A percentile compares a stretch with the other conserved stretches of the same genome.
Evolutionary conservation across 37 sponge, comb jelly and placozoan species (phyloP).

Genomic region (Crambe crambe): DNA sequence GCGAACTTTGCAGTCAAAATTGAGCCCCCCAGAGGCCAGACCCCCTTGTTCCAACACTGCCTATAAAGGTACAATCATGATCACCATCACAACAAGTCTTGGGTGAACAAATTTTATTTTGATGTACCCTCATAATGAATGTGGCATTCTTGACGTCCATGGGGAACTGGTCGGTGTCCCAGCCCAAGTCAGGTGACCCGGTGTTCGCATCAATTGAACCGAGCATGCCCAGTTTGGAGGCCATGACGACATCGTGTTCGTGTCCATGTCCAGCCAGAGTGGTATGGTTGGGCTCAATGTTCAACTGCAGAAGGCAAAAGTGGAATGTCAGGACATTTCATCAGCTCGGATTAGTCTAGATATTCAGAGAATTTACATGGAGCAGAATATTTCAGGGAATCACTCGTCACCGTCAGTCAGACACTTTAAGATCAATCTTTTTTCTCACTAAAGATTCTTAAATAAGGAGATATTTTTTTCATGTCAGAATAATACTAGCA

Average conservation of each 20-base stretch:
- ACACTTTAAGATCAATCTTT: too few relatives aligned
- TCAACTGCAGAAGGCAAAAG: constrained; percentile 34
- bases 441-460: too few relatives aligned
- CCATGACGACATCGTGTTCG: constrained; percentile 73
- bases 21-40: constrained; percentile 66
- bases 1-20: constrained; percentile 76
- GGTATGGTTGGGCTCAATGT: constrained; percentile 82
- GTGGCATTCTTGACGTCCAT: constrained; percentile 74
- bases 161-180: constrained; percentile 83
- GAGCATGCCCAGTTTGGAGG: constrained; percentile 59
- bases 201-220: constrained; percentile 76
- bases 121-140: constrained; percentile 67
- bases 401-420: too few relatives aligned
- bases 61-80: constrained; percentile 7
- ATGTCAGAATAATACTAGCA: too few relatives aligned
- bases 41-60: constrained; percentile 67
- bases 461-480: too few relatives aligned
- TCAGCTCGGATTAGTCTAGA: too few relatives aligned
- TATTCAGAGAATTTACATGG: too few relatives aligned
- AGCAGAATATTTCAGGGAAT: too few relatives aligned
- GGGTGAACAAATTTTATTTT: too few relatives aligned
- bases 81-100: too few relatives aligned
- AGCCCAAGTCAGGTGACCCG: constrained; percentile 76
- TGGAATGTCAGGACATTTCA: too few relatives aligned
- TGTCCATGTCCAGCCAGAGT: constrained; percentile 73